These are phyloP conservation scores for Tetheella fluctuosa DNA, from an alignment of 2,888 invertebrate species.

Conservation along the genomic window DNA sequence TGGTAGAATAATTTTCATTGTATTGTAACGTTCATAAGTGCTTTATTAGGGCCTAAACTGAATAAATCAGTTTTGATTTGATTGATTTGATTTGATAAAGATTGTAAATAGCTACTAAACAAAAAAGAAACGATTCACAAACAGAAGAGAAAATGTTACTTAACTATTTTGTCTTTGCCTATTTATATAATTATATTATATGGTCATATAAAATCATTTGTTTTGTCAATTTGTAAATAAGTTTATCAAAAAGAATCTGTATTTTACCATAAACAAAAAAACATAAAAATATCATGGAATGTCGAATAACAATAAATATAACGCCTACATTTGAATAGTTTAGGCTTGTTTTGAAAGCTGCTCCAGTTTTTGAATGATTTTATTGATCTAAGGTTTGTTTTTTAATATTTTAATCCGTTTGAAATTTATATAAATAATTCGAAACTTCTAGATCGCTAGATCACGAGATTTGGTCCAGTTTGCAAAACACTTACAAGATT, in stretches of 20 bases:
- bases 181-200: too few relatives aligned
- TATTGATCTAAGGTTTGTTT: conserved; percentile 32
- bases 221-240: neutral
- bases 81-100: too few relatives aligned
- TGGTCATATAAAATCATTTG: neutral
- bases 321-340: conserved; percentile 53
- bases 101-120: too few relatives aligned
- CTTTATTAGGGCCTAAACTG: too few relatives aligned
- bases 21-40: too few relatives aligned
- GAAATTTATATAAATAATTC: conserved; percentile 22
- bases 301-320: conserved; percentile 33
- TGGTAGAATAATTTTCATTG: too few relatives aligned
- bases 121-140: too few relatives aligned
- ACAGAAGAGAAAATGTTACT: too few relatives aligned
- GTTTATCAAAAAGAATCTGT: conserved; percentile 25
- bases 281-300: conserved; percentile 48
- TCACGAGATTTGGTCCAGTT: neutral
- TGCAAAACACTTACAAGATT: conserved; percentile 13
- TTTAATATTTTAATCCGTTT: conserved; percentile 14
- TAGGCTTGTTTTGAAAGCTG: conserved; percentile 56
- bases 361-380: conserved; percentile 54
- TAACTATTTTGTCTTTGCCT: too few relatives aligned
- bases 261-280: conserved; percentile 30
- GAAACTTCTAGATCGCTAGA: conserved; percentile 29
- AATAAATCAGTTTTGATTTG: too few relatives aligned